phyloP scores from a whole-genome alignment of 2,113 vertebrate species.

The Megaceryle torquata region DNA sequence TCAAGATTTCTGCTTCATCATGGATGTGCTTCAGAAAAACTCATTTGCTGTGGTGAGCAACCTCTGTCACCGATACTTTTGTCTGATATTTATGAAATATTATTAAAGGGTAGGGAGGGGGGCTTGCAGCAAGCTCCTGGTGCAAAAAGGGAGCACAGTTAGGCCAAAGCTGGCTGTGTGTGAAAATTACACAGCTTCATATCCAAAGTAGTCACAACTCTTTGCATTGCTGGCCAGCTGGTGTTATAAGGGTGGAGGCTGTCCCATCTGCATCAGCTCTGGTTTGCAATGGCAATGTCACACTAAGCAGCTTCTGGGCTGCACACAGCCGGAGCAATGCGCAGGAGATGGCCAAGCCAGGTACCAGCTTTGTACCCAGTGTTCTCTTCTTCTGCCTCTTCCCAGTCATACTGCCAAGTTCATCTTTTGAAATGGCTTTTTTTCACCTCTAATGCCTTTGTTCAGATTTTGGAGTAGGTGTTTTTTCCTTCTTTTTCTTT shows the following conservation, averaged over 20 bases:
- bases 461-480: background rate
- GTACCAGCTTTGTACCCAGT: background rate
- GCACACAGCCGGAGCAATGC: fast-evolving
- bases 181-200: background rate
- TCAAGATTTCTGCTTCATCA: background rate
- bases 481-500: background rate
- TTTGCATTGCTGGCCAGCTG: fast-evolving
- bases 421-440: background rate
- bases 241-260: background rate
- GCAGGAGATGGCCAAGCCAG: background rate
- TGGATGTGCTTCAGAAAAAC: background rate
- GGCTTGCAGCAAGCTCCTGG: background rate
- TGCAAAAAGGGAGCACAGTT: background rate
- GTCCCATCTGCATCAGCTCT: background rate
- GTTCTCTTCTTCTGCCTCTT: background rate
- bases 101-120: background rate
- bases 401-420: background rate
- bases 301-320: background rate
- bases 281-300: background rate
- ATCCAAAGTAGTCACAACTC: background rate
- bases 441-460: background rate
- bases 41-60: background rate
- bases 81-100: background rate
- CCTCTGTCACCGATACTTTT: background rate
- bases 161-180: background rate